Evolutionary conservation across 2,888 invertebrate species (phyloP).

Genomic region (Choristoneura rosaceana): DNA sequence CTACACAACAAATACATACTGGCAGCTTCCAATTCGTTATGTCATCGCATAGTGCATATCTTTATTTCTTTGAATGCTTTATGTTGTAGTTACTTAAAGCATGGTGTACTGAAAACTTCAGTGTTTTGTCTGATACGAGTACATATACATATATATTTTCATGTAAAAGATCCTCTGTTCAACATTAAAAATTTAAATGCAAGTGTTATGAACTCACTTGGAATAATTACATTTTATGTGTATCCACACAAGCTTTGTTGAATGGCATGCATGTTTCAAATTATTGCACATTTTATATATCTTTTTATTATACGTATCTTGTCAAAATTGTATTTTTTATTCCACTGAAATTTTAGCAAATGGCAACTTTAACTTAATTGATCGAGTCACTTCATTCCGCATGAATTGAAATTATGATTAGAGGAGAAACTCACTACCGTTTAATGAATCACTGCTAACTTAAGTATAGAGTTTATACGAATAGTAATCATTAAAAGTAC

Average conservation of each 20-base stretch:
- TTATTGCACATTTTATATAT: conserved; percentile 53
- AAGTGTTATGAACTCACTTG: not conserved
- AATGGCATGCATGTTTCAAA: conserved; percentile 71
- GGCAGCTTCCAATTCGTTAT: conserved; percentile 46
- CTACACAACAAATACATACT: not conserved
- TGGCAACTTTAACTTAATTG: not conserved
- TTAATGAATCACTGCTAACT: conserved; percentile 9
- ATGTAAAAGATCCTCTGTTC: not conserved
- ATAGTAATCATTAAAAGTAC: not conserved
- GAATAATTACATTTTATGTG: conserved; percentile 29
- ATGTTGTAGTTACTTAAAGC: conserved; percentile 68
- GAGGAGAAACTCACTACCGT: not conserved
- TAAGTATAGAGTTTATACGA: conserved; percentile 7
- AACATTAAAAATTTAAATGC: conserved; percentile 15
- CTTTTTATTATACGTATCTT: conserved; percentile 37
- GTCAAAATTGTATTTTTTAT: conserved; percentile 9
- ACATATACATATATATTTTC: not conserved
- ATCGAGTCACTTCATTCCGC: conserved; percentile 13
- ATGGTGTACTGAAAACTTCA: conserved; percentile 58
- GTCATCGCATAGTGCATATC: conserved; percentile 69
- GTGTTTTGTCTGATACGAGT: conserved; percentile 39
- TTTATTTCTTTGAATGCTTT: conserved; percentile 61
- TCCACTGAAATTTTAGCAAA: not conserved
- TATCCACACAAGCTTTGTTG: conserved; percentile 65
- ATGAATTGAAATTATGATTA: conserved; percentile 10